phyloP scores from a whole-genome alignment of 1,140 invertebrate genomes.

The Cecropterus lyciades region DNA sequence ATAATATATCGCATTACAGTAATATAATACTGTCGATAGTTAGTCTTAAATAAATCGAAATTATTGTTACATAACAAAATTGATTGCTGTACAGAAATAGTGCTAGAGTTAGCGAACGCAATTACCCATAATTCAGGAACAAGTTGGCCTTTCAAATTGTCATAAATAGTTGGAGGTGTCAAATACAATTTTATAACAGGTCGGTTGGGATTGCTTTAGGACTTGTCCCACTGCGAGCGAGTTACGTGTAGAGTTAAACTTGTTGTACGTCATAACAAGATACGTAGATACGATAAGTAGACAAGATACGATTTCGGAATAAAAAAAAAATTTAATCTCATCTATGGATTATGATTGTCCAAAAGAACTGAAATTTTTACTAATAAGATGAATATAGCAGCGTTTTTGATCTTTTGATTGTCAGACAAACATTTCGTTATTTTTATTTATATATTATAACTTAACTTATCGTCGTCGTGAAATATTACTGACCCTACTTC shows the following conservation, averaged over 20 bases:
- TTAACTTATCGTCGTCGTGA: too few species aligned
- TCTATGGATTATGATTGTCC: too few species aligned
- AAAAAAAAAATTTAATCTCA: too few species aligned
- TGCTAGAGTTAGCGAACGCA: slow-evolving; percentile 51
- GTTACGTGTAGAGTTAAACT: neutral
- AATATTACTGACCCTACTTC: too few species aligned
- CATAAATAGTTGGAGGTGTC: slow-evolving; percentile 58
- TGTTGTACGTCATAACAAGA: too few species aligned
- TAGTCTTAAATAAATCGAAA: slow-evolving; percentile 41
- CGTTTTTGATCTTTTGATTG: too few species aligned
- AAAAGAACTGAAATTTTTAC: too few species aligned
- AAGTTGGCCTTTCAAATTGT: slow-evolving; percentile 61
- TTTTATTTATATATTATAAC: too few species aligned
- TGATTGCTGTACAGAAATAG: slow-evolving; percentile 52
- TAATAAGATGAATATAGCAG: too few species aligned
- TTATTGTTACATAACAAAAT: slow-evolving; percentile 57
- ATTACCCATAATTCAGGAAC: slow-evolving; percentile 59
- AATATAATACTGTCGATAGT: slow-evolving; percentile 41
- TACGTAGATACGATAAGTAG: too few species aligned
- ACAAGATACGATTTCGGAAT: too few species aligned
- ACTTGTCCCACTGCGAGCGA: slow-evolving; percentile 3
- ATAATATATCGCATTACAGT: slow-evolving; percentile 39
- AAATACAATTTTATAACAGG: slow-evolving; percentile 61
- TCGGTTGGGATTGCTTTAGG: slow-evolving; percentile 40
- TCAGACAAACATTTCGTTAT: too few species aligned